Evolutionary conservation across 2,888 invertebrate genomes (phyloP), one percentile per base, ranked within the genome.

Genomic region (Ectemnius continuus): DNA sequence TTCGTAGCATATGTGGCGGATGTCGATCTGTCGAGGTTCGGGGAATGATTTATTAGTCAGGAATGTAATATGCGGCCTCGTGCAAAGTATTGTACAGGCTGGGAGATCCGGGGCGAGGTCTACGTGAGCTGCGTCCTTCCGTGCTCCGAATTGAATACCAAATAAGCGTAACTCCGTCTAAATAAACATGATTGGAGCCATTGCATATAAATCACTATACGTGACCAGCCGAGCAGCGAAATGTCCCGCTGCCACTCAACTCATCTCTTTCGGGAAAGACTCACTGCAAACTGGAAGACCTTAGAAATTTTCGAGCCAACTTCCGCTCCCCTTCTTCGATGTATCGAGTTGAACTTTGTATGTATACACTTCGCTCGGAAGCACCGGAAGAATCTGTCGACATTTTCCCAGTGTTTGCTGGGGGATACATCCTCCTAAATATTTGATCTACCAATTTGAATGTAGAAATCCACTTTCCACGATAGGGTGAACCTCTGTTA

Each of bases 151-250:
- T 14, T 46, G 65, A 59, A 65, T 60, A 60, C 36, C 28, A 57
- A 70, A 20, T 48, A 48, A 56, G 58, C 26, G 61, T 63, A 68
- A 68, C 74, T 68, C 36, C 66, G 46, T 66, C 62, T 59, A 74
- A 75, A 75, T 69, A 69, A 75, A 75, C 74, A 68, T 36, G 58
- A 65, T 73, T 66, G 68, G 26, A 73, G 61, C 48, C 52, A 62
- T 71, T 48, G 60, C 47, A 13, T 48, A 60, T 18, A 61, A 67
- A 67, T 46, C 36, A 61, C 16, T 47, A 36, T 36, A 20, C 45
- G 4, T 58, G 16, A 13, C 26, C 23, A 63, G 48, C 56, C 36
- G 14, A 46, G 47, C 20, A 13, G 47, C 57, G 13, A n/a, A 18
- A 58, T 59, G 20, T 47, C 14, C 61, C 59, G 62, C 36, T 36